These are phyloP conservation scores for Oryctolagus cuniculus DNA, from an alignment of 2,113 vertebrate genomes.

Conservation along the genomic window mOryCun1.1 NC_091434.1:61027001-61027500, in stretches of 20 bases:
- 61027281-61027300: background rate
- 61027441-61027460: constrained; percentile 61
- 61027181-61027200: background rate
- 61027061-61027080: background rate
- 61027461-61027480: constrained; percentile 35
- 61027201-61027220: background rate
- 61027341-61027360: constrained; percentile 34
- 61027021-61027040: background rate
- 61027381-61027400: constrained; percentile 54
- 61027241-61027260: background rate
- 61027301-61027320: background rate
- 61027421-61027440: constrained; percentile 2
- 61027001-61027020: background rate
- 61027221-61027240: constrained; percentile 46
- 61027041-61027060: background rate
- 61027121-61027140: constrained; percentile 17
- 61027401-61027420: constrained; percentile 27
- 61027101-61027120: constrained; percentile 5
- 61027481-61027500: background rate
- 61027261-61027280: background rate
- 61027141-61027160: background rate
- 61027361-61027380: constrained; percentile 62
- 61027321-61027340: background rate
- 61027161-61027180: background rate
- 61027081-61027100: constrained; percentile 6